Conservation (phyloP, 2,888 invertebrate species). For the Onchidella celtica region DNA sequence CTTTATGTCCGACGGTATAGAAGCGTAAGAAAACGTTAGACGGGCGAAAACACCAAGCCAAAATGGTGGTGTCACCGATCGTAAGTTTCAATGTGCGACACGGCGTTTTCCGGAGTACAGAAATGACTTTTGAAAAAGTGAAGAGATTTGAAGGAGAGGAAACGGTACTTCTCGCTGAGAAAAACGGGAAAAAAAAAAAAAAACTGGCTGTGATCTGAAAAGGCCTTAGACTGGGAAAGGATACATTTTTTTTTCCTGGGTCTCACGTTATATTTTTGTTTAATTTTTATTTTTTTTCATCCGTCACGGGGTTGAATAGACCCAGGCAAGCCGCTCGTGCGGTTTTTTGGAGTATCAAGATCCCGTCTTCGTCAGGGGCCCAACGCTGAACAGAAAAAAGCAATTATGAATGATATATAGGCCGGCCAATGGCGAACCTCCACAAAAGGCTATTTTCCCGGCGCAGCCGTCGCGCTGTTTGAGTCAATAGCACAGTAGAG, state of each 20-base stretch:
- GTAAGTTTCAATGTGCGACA: background rate
- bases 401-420: conserved; percentile 43
- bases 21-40: too few relatives aligned
- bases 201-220: conserved; percentile 20
- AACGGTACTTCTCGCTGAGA: too few relatives aligned
- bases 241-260: background rate
- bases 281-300: background rate
- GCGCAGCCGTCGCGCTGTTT: background rate
- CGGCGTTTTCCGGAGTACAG: background rate
- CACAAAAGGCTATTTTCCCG: conserved; percentile 34
- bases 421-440: conserved; percentile 10
- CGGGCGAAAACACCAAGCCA: too few relatives aligned
- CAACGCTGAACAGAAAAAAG: conserved; percentile 19
- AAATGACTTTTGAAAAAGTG: conserved; percentile 2
- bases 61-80: conserved; percentile 6
- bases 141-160: background rate
- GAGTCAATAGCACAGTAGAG: conserved; percentile 25
- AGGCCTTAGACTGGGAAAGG: background rate
- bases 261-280: background rate
- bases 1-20: too few relatives aligned
- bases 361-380: conserved; percentile 25
- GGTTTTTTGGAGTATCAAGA: conserved; percentile 22
- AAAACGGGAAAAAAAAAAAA: background rate
- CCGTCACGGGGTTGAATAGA: background rate
- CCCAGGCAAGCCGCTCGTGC: conserved; percentile 3